Evolutionary conservation across 1,140 invertebrate species (phyloP), one percentile per base, ranked within the genome.

Genomic region (Drosophila leontia): DNA sequence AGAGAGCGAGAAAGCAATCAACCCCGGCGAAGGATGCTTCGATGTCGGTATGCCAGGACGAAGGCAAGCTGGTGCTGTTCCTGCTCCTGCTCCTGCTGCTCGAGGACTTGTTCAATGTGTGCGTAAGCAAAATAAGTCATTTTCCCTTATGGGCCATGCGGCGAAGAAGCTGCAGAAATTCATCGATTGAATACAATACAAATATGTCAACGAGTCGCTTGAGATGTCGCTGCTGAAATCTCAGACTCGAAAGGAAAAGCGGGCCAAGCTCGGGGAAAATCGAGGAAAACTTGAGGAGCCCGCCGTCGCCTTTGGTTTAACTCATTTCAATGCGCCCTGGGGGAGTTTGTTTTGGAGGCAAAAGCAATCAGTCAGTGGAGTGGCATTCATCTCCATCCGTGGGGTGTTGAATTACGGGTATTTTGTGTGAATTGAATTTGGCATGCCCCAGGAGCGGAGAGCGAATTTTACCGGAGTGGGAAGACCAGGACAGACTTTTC

Each of bases 131-230:
- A 88, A 90, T 88, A 88, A 88, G 85, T 88, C 85, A 88, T 88
- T 88, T 90, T 88, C 85, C 85, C 85, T 85, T 85, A 81, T 75
- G 86, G 85, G 78, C 67, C 68, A 72, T 58, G 53, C 45, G 69
- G 67, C 51, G 65, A 59, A 81, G 65, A 55, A 48, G 71, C 80
- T 83, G 78, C 78, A 81, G 78, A 82, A 88, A 90, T 88, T 90
- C 85, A 88, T 90, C 85, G 85, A 88, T 88, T 88, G 81, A 88
- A 88, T 90, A 88, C 85, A 88, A 88, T 88, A 90, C 85, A 90
- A 88, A 88, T 88, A 88, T 88, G 85, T 88, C 85, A 88, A 88
- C 85, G 85, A 88, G 85, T 88, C 85, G 85, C 85, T 88, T 88
- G 85, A 88, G 85, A 88, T 90, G 84, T 88, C 80, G 84, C 78